Conservation (phyloP, 2,113 vertebrate species). For the Dendrocopos noguchii region DNA sequence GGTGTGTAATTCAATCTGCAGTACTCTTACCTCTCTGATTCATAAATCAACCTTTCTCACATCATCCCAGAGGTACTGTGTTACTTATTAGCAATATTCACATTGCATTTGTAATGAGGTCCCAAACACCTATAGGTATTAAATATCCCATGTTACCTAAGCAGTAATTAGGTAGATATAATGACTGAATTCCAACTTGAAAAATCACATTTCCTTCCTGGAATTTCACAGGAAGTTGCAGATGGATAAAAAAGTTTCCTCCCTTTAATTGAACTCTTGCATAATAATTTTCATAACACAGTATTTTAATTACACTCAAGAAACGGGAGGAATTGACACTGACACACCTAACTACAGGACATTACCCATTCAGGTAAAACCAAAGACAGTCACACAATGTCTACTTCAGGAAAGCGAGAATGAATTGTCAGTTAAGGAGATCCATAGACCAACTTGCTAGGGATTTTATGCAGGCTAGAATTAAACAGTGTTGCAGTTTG, state of each 20-base stretch:
- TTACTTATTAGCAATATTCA: neutral
- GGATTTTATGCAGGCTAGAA: neutral
- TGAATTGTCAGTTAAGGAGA: neutral
- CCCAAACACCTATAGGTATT: neutral
- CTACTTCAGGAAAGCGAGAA: neutral
- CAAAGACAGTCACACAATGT: neutral
- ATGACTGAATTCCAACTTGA: neutral
- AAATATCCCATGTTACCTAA: neutral
- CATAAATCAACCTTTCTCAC: neutral
- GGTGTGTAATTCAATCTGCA: neutral
- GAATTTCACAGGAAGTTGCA: slow-evolving; percentile 20
- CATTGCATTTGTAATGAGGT: neutral
- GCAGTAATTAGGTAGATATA: neutral
- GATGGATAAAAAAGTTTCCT: neutral
- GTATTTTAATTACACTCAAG: neutral
- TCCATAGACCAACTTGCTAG: neutral
- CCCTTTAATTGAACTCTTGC: neutral
- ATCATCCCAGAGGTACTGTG: neutral
- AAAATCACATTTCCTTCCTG: slow-evolving; percentile 34
- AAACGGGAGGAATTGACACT: neutral
- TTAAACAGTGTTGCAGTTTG: neutral
- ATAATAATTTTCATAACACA: neutral
- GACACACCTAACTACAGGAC: neutral
- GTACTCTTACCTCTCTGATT: neutral
- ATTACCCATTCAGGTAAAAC: neutral